These are phyloP conservation scores for Drosophila orena DNA, from an alignment of 1,140 invertebrate species.

Conservation along the genomic window DNA sequence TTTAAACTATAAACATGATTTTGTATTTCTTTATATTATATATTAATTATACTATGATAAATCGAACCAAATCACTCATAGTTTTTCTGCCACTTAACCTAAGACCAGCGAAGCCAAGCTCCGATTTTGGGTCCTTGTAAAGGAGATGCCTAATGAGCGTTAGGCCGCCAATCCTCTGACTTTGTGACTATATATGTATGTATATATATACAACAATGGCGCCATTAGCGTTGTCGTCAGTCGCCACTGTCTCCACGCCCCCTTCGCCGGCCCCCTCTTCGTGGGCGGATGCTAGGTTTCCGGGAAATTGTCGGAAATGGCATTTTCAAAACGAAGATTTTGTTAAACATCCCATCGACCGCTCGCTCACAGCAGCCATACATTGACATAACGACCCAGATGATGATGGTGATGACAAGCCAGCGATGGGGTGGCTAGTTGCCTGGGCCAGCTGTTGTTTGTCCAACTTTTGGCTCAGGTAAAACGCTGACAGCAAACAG, in stretches of 20 bases:
- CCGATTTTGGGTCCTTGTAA: slow-evolving; percentile 12
- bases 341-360: slow-evolving; percentile 29
- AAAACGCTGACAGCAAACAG: slow-evolving; percentile 11
- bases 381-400: slow-evolving; percentile 46
- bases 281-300: slow-evolving; percentile 61
- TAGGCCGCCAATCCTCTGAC: slow-evolving; percentile 52
- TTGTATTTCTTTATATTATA: no score
- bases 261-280: not conserved
- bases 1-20: no score
- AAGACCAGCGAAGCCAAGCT: slow-evolving; percentile 1
- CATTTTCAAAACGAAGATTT: slow-evolving; percentile 67
- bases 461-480: slow-evolving; percentile 63
- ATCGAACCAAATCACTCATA: no score
- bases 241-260: slow-evolving; percentile 27
- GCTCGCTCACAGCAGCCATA: slow-evolving; percentile 17
- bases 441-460: slow-evolving; percentile 61
- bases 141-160: slow-evolving; percentile 44
- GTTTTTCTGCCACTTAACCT: not conserved
- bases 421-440: slow-evolving; percentile 8
- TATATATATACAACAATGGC: slow-evolving; percentile 55
- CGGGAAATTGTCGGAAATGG: slow-evolving; percentile 75
- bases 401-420: slow-evolving; percentile 41
- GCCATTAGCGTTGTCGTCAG: slow-evolving; percentile 61
- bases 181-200: slow-evolving; percentile 24
- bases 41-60: no score